Percentiles rank a stretch among this genome's conserved stretches.
Evolutionary conservation across 2,888 invertebrate genomes (phyloP).

Genomic region (Stictocephala bisonia): DNA sequence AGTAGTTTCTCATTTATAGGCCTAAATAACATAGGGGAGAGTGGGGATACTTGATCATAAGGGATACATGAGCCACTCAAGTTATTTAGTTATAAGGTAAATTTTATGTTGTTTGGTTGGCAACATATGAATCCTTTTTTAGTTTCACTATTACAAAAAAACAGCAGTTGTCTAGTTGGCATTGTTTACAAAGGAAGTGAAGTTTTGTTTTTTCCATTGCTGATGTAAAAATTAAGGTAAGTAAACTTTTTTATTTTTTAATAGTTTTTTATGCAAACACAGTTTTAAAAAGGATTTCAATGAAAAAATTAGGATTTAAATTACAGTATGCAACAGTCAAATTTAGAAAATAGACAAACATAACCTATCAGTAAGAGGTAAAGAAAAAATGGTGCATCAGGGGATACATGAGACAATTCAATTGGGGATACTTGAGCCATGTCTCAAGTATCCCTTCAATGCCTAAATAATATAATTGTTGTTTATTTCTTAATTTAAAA

Average conservation of each 20-base stretch:
- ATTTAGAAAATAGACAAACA: conserved; percentile 11
- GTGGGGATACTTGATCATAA: conserved; percentile 37
- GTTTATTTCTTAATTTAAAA: no score
- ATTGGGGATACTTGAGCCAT: neutral
- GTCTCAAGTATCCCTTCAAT: neutral
- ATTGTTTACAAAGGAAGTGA: neutral
- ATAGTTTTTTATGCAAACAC: neutral
- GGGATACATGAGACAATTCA: neutral
- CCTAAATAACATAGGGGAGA: conserved; percentile 34
- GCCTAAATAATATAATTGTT: neutral
- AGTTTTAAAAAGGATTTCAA: neutral
- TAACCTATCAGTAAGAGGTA: conserved; percentile 1
- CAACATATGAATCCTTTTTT: conserved; percentile 3
- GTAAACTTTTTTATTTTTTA: conserved; percentile 7
- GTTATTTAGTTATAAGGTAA: conserved; percentile 21
- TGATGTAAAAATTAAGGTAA: conserved; percentile 29
- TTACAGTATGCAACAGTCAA: conserved; percentile 17
- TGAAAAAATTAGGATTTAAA: neutral
- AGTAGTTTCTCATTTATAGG: no score
- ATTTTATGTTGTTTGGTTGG: conserved; percentile 18
- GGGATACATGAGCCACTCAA: conserved; percentile 27
- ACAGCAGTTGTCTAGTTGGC: conserved; percentile 24
- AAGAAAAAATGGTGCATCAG: conserved; percentile 3
- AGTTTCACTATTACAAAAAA: neutral
- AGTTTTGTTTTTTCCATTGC: neutral